Evolutionary conservation across 2,888 invertebrate species (phyloP).

Genomic region (Bruchidius siliquastri): DNA sequence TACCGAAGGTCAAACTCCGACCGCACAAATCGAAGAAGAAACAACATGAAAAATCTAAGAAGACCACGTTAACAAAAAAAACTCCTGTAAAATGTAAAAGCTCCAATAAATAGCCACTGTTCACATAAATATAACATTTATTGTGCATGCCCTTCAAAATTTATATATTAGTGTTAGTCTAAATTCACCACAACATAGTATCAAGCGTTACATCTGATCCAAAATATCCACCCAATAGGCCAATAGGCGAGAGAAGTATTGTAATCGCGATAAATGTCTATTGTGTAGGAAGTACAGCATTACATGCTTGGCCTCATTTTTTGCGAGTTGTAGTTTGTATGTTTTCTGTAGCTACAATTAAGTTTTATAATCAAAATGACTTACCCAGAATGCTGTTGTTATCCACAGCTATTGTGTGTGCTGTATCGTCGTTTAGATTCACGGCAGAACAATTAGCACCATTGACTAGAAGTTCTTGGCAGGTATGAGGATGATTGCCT

Average conservation of each 20-base stretch:
- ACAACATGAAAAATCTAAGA: not conserved
- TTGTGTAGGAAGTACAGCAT: no score
- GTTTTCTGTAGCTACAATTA: no score
- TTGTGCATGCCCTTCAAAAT: no score
- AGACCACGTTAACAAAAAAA: not conserved
- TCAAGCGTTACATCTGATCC: no score
- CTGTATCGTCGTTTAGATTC: slow-evolving; percentile 80
- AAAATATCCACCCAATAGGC: no score
- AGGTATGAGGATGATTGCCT: slow-evolving; percentile 85
- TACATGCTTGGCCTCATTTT: no score
- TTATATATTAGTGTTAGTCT: no score
- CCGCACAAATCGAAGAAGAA: slow-evolving; percentile 19
- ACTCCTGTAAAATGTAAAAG: not conserved
- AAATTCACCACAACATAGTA: no score
- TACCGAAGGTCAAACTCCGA: slow-evolving; percentile 36
- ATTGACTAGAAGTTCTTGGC: slow-evolving; percentile 73
- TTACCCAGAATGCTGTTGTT: slow-evolving; percentile 54
- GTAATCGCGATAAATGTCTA: no score
- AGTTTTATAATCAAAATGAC: not conserved
- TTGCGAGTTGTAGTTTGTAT: no score
- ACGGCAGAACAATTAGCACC: slow-evolving; percentile 77
- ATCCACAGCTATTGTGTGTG: slow-evolving; percentile 74
- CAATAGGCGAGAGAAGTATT: no score
- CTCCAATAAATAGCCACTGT: not conserved
- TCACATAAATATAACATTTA: not conserved